Conservation (phyloP, 2,113 vertebrate species). For the Calyptomena viridis region DNA sequence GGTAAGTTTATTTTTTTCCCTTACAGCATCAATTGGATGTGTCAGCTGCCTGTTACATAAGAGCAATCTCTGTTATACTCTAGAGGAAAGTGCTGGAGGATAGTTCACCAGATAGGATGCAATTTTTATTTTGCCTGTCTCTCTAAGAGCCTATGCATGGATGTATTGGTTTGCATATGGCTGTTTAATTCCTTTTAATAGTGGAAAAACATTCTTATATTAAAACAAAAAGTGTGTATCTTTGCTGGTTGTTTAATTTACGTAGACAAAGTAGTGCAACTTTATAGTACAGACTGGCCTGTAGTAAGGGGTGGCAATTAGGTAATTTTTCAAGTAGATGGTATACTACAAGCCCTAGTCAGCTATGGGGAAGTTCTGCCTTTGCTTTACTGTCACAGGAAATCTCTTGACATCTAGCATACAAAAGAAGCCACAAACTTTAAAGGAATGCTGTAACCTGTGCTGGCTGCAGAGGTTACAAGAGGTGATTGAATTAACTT, state of each 20-base stretch:
- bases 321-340: neutral
- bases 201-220: neutral
- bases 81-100: neutral
- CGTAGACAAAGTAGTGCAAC: neutral
- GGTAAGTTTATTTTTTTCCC: neutral
- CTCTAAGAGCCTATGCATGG: neutral
- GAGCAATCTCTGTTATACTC: neutral
- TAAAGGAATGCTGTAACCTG: neutral
- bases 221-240: neutral
- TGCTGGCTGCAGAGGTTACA: neutral
- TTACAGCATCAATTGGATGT: neutral
- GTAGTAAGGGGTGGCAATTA: neutral
- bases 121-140: neutral
- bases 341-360: neutral
- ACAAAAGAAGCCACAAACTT: neutral
- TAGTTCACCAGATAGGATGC: neutral
- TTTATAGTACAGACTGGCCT: neutral
- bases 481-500: neutral
- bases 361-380: neutral
- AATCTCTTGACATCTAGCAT: neutral
- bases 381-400: neutral
- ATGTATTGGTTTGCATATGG: neutral
- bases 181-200: neutral
- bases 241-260: neutral
- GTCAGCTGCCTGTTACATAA: neutral